Evolutionary conservation across 2,888 invertebrate genomes (phyloP).

Genomic region (Drosophila prostipennis): DNA sequence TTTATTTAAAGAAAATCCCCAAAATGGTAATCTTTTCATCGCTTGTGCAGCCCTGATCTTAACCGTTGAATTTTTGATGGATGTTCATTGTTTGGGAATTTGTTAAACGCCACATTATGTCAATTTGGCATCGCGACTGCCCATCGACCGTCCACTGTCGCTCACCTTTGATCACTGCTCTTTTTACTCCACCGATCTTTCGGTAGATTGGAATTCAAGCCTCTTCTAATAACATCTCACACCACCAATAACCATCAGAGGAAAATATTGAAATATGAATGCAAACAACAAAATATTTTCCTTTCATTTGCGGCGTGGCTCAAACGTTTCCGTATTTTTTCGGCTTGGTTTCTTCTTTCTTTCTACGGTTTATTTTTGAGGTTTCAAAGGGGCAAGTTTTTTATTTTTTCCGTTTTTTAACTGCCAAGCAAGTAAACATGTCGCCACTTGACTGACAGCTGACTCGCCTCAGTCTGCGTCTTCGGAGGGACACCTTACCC

Average conservation of each 20-base stretch:
- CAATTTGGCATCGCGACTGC: slow-evolving; percentile 73
- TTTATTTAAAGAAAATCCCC: too few relatives aligned
- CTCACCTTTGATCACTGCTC: slow-evolving; percentile 61
- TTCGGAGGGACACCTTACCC: slow-evolving; percentile 3
- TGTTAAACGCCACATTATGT: slow-evolving; percentile 84
- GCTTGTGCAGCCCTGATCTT: slow-evolving; percentile 23
- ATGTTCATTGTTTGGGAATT: slow-evolving; percentile 66
- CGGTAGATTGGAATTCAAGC: slow-evolving; percentile 48
- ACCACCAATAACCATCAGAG: slow-evolving; percentile 10
- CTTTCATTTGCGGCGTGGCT: slow-evolving; percentile 65
- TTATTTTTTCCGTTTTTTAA: slow-evolving; percentile 36
- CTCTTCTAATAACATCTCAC: slow-evolving; percentile 56
- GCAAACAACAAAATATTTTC: slow-evolving; percentile 61
- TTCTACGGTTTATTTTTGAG: not conserved
- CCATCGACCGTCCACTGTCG: slow-evolving; percentile 22
- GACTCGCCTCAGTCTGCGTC: slow-evolving; percentile 52
- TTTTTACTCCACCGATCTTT: slow-evolving; percentile 55
- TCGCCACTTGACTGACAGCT: slow-evolving; percentile 78
- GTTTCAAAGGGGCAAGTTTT: slow-evolving; percentile 49
- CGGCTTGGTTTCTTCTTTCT: slow-evolving; percentile 17
- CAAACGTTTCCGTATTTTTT: slow-evolving; percentile 58
- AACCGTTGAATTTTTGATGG: slow-evolving; percentile 65
- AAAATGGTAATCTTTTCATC: not conserved
- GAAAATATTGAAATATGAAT: slow-evolving; percentile 77
- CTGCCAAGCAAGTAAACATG: slow-evolving; percentile 71